Conservation (phyloP, 2,888 invertebrate genomes). For the Himalopsyche japonica region DNA sequence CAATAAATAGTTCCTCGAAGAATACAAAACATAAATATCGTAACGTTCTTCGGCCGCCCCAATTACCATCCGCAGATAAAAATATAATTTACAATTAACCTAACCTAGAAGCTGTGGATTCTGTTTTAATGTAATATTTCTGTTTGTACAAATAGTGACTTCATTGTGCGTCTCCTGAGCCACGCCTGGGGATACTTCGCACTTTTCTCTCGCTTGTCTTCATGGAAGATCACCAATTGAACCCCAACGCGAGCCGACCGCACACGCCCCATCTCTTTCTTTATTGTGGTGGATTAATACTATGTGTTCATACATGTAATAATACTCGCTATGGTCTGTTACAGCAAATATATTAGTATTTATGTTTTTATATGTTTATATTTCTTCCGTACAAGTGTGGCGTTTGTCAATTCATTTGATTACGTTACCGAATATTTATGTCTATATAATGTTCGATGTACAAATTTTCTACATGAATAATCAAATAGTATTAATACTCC, state of each 20-base stretch:
- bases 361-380: no score
- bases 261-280: background rate
- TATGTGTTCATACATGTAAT: background rate
- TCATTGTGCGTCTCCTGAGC: conserved; percentile 50
- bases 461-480: background rate
- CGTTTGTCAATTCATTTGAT: no score
- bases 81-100: conserved; percentile 21
- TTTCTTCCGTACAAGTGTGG: no score
- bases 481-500: background rate
- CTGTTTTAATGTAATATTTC: conserved; percentile 16
- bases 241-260: conserved; percentile 20
- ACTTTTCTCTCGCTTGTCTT: conserved; percentile 33
- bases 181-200: conserved; percentile 28
- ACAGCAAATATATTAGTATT: no score
- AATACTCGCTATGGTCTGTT: background rate
- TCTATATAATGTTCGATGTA: no score
- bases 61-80: conserved; percentile 1
- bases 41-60: background rate
- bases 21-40: background rate
- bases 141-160: conserved; percentile 60
- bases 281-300: background rate
- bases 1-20: background rate
- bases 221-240: conserved; percentile 38
- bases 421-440: no score
- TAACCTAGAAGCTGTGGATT: conserved; percentile 28